These are phyloP conservation scores for Pseudomyrmex dendroicus DNA, from an alignment of 1,140 invertebrate genomes.

Conservation along the genomic window DNA sequence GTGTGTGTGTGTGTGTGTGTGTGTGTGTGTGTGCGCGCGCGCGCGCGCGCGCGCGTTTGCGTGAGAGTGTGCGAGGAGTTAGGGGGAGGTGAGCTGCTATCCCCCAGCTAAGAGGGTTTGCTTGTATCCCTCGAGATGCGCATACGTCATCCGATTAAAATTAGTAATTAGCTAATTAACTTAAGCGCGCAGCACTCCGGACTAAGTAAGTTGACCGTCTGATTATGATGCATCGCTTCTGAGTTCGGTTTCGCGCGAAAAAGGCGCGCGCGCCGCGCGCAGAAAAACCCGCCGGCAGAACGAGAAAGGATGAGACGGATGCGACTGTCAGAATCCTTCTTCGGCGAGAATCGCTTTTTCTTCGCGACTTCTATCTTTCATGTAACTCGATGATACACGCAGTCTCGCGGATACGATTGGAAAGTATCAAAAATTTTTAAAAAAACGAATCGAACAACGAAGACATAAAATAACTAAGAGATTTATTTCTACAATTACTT, in stretches of 20 bases:
- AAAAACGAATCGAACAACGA: too few relatives aligned
- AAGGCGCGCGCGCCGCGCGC: slow-evolving; percentile 12
- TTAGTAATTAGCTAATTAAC: slow-evolving; percentile 86
- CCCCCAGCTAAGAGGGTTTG: slow-evolving; percentile 84
- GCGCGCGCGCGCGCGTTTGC: slow-evolving; percentile 16
- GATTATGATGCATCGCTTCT: slow-evolving; percentile 85
- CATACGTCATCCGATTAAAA: slow-evolving; percentile 86
- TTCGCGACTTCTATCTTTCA: slow-evolving; percentile 53
- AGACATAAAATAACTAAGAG: too few relatives aligned
- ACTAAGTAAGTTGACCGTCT: slow-evolving; percentile 84
- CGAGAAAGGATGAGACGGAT: slow-evolving; percentile 61
- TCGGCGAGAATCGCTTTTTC: slow-evolving; percentile 24
- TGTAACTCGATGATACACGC: slow-evolving; percentile 1
- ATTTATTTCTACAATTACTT: too few relatives aligned
- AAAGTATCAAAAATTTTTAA: slow-evolving; percentile 1
- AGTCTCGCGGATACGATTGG: not conserved
- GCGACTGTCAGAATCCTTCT: not conserved
- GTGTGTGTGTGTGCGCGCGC: not conserved
- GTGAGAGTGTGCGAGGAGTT: slow-evolving; percentile 28
- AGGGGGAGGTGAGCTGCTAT: slow-evolving; percentile 68
- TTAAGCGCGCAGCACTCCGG: slow-evolving; percentile 80
- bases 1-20: too few relatives aligned
- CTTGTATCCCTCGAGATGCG: slow-evolving; percentile 85
- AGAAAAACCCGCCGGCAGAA: slow-evolving; percentile 51
- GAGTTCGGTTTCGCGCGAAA: slow-evolving; percentile 71